Evolutionary conservation across 2,888 invertebrate genomes (phyloP), one percentile per base, ranked within the genome.

Genomic region (Eutolmus rufibarbis): DNA sequence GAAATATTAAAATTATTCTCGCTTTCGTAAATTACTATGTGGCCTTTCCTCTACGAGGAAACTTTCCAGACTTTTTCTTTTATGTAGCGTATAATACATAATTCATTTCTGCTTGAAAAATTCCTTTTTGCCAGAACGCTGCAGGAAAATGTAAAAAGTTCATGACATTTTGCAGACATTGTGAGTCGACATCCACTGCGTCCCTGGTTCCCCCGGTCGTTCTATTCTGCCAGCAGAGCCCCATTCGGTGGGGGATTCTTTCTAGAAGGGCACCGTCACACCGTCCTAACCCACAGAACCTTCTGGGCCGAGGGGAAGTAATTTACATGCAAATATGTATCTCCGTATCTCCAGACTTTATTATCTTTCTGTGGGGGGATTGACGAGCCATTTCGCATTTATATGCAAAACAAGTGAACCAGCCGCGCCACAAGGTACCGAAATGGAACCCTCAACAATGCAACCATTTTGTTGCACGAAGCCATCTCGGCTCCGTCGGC

Each of bases 321-420:
- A 66, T 86, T 86, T 86, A 74, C 85, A 86, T 86, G 74, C 85
- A 86, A 86, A 86, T 86, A 76, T 86, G 85, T 86, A 86, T 86
- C 74, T 86, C 85, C 43, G 85, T 76, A 86, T 86, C 74, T 86
- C 76, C 31, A 46, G 46, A 43, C 81, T 81, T 81, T 81, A 81
- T 81, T 81, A 81, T 81, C 81, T 81, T 51, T 81, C 66, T 23
- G 66, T 66, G 66, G 51, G 81, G 56, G 81, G 56, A 56, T 56
- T 51, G 81, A 81, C 56, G 51, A 81, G 81, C 46, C 31, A 81
- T 81, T 81, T 81, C 51, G 56, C 81, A 81, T 81, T 81, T 81
- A 81, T 81, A 81, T 81, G 81, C 81, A 81, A 81, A 81, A 81
- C 81, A 56, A 66, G 66, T 66, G 81, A 34, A 81, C 46, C 81